Conservation (phyloP, 2,888 invertebrate genomes). For the Pedicia rivosa region DNA sequence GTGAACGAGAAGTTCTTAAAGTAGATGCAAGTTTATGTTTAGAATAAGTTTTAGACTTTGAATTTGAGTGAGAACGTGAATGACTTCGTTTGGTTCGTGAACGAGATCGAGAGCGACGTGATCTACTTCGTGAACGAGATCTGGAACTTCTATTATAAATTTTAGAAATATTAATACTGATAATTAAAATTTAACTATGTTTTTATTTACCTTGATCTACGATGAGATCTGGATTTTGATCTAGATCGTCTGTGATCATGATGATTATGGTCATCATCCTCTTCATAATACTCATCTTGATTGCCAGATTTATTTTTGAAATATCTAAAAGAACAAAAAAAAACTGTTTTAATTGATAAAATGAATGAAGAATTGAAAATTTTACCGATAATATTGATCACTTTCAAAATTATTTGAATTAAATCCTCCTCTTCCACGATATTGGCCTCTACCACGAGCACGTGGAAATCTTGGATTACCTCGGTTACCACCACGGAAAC, state of each 20-base stretch:
- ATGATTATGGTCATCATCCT: slow-evolving; percentile 24
- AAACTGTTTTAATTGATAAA: slow-evolving; percentile 12
- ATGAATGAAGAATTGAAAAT: background rate
- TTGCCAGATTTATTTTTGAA: slow-evolving; percentile 42
- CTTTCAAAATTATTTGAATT: slow-evolving; percentile 19
- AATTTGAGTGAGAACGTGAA: no score
- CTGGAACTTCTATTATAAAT: slow-evolving; percentile 18
- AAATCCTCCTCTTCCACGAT: slow-evolving; percentile 9
- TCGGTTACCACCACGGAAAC: slow-evolving; percentile 14
- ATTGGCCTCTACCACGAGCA: slow-evolving; percentile 32
- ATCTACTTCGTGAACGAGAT: slow-evolving; percentile 14
- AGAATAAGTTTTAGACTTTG: no score
- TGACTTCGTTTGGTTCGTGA: slow-evolving; percentile 17
- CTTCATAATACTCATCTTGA: slow-evolving; percentile 34
- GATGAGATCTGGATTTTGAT: background rate
- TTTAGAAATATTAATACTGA: background rate
- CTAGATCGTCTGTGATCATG: slow-evolving; percentile 12
- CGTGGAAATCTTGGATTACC: slow-evolving; percentile 12
- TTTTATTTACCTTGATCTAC: background rate
- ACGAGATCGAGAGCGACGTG: slow-evolving; percentile 12
- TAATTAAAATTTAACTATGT: background rate
- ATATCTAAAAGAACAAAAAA: slow-evolving; percentile 33
- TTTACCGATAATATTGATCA: slow-evolving; percentile 14
- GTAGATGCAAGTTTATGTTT: background rate
- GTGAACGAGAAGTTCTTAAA: slow-evolving; percentile 12